Base-by-base conservation (phyloP, 1,140 invertebrate genomes). In the Temnothorax longispinosus region DNA sequence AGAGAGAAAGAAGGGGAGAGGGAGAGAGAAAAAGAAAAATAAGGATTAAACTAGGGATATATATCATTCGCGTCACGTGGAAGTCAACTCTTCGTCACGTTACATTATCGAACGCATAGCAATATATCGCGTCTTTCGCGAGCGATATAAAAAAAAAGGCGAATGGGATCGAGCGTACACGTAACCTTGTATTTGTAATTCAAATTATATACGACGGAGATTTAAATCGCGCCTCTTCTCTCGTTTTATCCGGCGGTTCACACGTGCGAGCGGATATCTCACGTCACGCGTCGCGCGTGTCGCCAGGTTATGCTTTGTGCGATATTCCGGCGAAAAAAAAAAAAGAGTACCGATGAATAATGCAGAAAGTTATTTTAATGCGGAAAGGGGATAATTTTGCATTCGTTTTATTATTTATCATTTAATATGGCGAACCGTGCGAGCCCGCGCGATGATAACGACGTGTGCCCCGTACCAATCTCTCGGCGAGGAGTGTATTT, bases 141-240 rank as follows among this genome's bases (percentile, higher is more conserved):
- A 58, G 41, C 18, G 10, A 60, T 21, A 18, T 47, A 74, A 47
- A 74, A 82, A 41, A 11, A 27, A 50, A 50, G 21, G 47, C 27
- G 44, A 41, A 13, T 27, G 11, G 21, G 18, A 82, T 74, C 27
- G 41, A 35, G 27, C 44, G 67, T 69, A 74, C 41, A 60, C 35
- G 80, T 82, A 82, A 38, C 69, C 69, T 50, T 71, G 15, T 74
- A 84, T 84, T 84, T 84, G 80, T 74, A 74, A 84, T 84, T 74
- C 54, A 74, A 54, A 84, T 84, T 84, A 60, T 84, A 60, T 60
- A 74, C 32, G 32, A 32, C 21, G 52, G 38, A 44, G 67, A 74
- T 82, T 74, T 32, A 21, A 74, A 84, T 74, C 52, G 56, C 41
- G 27, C 18, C 54, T 60, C 13, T 50, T 27, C 54, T 60, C 13